Evolutionary conservation across 2,113 vertebrate genomes (phyloP).

Genomic region (Cebidichthys violaceus): DNA sequence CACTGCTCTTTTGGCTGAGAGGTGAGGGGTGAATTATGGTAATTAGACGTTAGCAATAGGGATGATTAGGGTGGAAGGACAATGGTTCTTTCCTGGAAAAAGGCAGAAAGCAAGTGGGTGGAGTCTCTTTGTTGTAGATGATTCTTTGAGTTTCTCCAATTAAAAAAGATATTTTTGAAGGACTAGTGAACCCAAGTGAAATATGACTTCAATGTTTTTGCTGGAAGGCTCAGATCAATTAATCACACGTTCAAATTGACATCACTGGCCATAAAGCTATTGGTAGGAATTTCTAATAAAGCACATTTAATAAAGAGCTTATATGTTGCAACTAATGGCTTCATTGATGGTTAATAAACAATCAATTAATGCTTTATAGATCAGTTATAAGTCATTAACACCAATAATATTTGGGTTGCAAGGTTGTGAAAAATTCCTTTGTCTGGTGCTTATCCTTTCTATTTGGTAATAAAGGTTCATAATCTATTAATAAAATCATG

Average conservation of each 20-base stretch:
- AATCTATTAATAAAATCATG: background rate
- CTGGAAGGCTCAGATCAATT: background rate
- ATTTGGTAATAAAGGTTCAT: background rate
- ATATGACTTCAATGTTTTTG: background rate
- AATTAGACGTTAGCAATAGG: slow-evolving; percentile 48
- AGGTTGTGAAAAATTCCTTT: background rate
- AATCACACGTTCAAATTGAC: background rate
- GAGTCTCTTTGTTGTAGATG: background rate
- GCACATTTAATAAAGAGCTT: background rate
- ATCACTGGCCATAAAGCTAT: background rate
- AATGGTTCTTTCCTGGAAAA: slow-evolving; percentile 26
- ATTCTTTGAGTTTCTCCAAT: background rate
- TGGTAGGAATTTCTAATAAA: background rate
- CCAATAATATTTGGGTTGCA: background rate
- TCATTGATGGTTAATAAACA: background rate
- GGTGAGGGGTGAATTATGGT: slow-evolving; percentile 59
- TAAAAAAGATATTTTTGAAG: slow-evolving; percentile 1
- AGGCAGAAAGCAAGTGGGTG: background rate
- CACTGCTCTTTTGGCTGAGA: slow-evolving; percentile 41
- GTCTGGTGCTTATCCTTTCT: background rate
- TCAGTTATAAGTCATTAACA: background rate
- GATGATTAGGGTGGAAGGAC: slow-evolving; percentile 46
- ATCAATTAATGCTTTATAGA: background rate
- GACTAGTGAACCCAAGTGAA: background rate
- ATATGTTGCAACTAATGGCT: background rate